A percentile compares a stretch with the other conserved stretches of the same genome.
phyloP scores from a whole-genome alignment of 2,797 vertebrate species.

The Glyptemys insculpta region DNA sequence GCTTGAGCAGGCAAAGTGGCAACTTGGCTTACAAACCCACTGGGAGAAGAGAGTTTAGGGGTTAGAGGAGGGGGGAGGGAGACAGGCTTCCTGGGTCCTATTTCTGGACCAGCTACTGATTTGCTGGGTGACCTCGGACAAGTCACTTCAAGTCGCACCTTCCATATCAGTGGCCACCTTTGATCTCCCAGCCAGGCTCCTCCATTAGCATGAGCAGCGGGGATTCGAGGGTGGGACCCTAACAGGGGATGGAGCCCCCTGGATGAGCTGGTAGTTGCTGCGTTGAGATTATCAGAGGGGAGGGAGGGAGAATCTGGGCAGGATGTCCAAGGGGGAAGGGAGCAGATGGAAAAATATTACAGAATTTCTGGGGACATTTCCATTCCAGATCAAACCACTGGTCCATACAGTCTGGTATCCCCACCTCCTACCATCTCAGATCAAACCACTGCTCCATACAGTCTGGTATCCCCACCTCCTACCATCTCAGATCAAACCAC shows the following conservation, averaged over 20 bases:
- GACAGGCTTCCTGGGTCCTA: background rate
- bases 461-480: no score
- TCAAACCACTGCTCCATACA: no score
- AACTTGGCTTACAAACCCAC: background rate
- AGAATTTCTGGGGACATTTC: background rate
- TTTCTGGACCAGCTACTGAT: background rate
- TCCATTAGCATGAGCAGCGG: no score
- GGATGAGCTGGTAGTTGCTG: background rate
- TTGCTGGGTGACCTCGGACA: background rate
- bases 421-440: no score
- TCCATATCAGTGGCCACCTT: background rate
- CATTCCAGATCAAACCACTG: background rate
- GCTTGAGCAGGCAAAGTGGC: background rate
- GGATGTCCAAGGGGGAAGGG: background rate
- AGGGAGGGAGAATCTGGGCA: background rate
- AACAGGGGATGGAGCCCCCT: background rate
- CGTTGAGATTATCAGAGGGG: background rate
- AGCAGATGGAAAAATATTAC: background rate
- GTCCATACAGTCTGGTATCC: background rate
- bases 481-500: background rate
- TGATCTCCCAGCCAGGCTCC: background rate
- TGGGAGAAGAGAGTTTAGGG: background rate
- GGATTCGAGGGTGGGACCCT: no score
- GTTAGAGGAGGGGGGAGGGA: background rate
- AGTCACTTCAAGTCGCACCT: background rate